Conservation (phyloP, 2,113 vertebrate species). For the Callospermophilus lateralis region DNA sequence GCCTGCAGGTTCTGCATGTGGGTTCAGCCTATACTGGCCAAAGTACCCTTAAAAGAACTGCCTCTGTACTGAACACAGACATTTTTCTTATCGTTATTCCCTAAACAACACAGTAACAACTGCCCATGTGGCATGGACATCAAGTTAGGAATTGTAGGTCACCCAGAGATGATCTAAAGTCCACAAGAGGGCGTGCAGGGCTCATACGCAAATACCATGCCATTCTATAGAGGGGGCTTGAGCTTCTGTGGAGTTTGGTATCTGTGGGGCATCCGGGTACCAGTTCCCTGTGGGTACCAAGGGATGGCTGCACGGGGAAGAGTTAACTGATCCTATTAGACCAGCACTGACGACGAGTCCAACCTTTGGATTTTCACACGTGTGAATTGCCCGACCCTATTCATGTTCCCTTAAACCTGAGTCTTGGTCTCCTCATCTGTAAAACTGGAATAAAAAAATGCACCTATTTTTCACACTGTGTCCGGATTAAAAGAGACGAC, state of each 20-base stretch:
- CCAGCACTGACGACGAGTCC: background rate
- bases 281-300: background rate
- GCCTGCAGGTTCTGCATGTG: background rate
- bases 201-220: background rate
- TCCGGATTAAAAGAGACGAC: too few relatives aligned
- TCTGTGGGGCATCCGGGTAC: background rate
- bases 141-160: rapidly evolving
- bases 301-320: too few relatives aligned
- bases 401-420: too few relatives aligned
- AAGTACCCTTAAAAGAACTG: background rate
- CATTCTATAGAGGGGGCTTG: too few relatives aligned
- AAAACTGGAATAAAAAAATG: too few relatives aligned
- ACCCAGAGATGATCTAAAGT: background rate
- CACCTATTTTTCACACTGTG: too few relatives aligned
- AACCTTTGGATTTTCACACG: background rate
- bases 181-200: rapidly evolving
- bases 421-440: too few relatives aligned
- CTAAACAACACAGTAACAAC: too few relatives aligned
- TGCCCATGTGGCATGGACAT: background rate
- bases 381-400: background rate
- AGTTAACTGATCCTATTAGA: too few relatives aligned
- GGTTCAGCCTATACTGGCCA: too few relatives aligned
- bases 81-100: background rate
- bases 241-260: background rate
- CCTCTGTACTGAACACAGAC: too few relatives aligned